Evolutionary conservation across 1,140 invertebrate genomes (phyloP), one percentile per base, ranked within the genome.

Genomic region (Tetranychus urticae): DNA sequence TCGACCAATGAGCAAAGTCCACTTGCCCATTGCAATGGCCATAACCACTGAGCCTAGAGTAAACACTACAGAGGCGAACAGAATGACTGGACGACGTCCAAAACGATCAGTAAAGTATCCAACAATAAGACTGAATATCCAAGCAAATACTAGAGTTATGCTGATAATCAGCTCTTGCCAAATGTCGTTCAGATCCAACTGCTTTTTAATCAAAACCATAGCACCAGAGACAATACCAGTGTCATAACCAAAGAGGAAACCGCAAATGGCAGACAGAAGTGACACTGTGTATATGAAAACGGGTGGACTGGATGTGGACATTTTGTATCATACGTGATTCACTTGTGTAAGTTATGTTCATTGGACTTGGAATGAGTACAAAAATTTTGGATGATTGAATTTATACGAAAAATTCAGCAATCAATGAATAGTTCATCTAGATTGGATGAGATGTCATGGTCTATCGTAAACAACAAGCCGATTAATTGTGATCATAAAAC

Each of bases 161-260:
- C 76, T 75, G 4, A 80, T 76, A 46, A 80, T 72, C 0, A 74
- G 56, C 62, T 78, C 77, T 65, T 80, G 77, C 76, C 76, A 78
- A 1, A 74, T 60, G 31, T 69, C 70, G 34, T 67, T 71, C 56
- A 79, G 67, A n/a, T 71, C 59, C 63, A 78, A 78, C 33, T 75
- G 62, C 35, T 72, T 67, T 56, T 68, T 72, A 33, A 73, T 66
- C 12, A 80, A 71, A 33, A 81, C 70, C 76, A 82, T 78, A 23
- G 80, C 79, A 5, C 79, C 78, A 1, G 79, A 80, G 10, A 81
- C 76, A 33, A 82, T 78, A 3, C 80, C 79, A 0, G 80, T 81
- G 65, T 81, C 80, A 69, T 82, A 81, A 34, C 80, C 80, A 67
- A 82, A 81, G 4, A 82, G 71, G 66, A 81, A 81, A 7, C 80